Conservation (phyloP, 2,113 vertebrate species). For the Sakesphorus luctuosus region DNA sequence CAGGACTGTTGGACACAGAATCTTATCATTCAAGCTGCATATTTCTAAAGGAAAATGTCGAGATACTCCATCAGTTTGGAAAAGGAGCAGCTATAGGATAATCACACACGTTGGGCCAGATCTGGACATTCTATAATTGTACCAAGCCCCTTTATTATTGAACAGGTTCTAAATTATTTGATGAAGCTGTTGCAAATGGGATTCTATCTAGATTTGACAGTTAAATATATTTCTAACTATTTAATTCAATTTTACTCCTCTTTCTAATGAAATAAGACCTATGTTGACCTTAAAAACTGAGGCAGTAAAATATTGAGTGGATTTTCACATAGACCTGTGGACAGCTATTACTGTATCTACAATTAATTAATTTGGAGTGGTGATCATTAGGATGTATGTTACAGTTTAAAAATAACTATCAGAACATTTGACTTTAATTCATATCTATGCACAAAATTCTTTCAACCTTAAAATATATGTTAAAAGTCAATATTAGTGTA, state of each 20-base stretch:
- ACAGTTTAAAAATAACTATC: not conserved
- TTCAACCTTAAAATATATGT: not conserved
- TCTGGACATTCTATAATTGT: not conserved
- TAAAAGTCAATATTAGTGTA: not conserved
- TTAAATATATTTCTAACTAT: constrained; percentile 4
- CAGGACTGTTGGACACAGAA: not conserved
- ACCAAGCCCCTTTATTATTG: not conserved
- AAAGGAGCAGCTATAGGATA: not conserved
- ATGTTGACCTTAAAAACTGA: not conserved
- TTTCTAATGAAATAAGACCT: not conserved
- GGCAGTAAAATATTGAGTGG: not conserved
- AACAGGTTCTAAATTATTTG: not conserved
- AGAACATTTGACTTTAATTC: not conserved
- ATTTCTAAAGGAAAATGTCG: not conserved
- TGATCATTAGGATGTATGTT: not conserved
- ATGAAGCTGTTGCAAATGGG: not conserved
- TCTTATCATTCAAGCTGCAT: not conserved
- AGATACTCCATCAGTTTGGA: not conserved
- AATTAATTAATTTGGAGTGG: not conserved
- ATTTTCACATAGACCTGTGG: not conserved
- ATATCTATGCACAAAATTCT: not conserved
- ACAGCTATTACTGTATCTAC: not conserved
- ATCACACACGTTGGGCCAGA: not conserved
- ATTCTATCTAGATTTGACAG: not conserved
- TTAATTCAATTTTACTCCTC: not conserved